These are phyloP conservation scores for Osmoderma eremita DNA, from an alignment of 2,888 invertebrate species.

Conservation along the genomic window DNA sequence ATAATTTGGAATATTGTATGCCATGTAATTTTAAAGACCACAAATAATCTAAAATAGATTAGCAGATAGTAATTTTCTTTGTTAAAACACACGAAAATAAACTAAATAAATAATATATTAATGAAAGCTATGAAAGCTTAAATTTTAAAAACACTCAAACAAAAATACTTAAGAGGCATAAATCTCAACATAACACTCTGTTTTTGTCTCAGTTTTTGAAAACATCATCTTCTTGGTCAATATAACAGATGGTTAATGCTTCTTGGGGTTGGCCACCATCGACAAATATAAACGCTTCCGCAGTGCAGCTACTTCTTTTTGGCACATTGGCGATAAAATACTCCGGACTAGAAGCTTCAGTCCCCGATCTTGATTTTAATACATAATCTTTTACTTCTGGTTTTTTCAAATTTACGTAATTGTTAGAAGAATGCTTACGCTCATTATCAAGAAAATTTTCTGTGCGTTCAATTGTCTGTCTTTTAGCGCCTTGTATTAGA, in stretches of 20 bases:
- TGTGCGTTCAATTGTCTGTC: constrained; percentile 24
- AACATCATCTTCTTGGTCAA: constrained; percentile 39
- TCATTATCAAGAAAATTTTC: constrained; percentile 44
- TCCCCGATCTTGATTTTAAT: constrained; percentile 32
- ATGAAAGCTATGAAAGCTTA: too few relatives aligned
- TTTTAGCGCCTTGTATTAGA: constrained; percentile 41
- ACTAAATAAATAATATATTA: too few relatives aligned
- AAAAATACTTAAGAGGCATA: too few relatives aligned
- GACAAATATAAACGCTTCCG: constrained; percentile 46
- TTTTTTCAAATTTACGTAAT: constrained; percentile 22
- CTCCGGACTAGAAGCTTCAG: constrained; percentile 39
- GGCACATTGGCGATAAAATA: constrained; percentile 46
- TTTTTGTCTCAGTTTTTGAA: constrained; percentile 24
- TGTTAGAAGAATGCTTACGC: constrained; percentile 34
- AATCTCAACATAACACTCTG: too few relatives aligned
- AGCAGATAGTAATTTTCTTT: too few relatives aligned
- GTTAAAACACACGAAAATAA: too few relatives aligned
- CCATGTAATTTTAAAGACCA: too few relatives aligned
- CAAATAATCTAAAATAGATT: too few relatives aligned
- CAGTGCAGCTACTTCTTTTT: constrained; percentile 35
- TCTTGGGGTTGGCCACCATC: constrained; percentile 40
- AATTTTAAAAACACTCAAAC: too few relatives aligned
- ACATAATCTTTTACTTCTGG: constrained; percentile 39
- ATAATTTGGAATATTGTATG: too few relatives aligned
- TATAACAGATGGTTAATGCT: constrained; percentile 36